Conservation (phyloP, 1,140 invertebrate species). For the Drosophila baimaii region DNA sequence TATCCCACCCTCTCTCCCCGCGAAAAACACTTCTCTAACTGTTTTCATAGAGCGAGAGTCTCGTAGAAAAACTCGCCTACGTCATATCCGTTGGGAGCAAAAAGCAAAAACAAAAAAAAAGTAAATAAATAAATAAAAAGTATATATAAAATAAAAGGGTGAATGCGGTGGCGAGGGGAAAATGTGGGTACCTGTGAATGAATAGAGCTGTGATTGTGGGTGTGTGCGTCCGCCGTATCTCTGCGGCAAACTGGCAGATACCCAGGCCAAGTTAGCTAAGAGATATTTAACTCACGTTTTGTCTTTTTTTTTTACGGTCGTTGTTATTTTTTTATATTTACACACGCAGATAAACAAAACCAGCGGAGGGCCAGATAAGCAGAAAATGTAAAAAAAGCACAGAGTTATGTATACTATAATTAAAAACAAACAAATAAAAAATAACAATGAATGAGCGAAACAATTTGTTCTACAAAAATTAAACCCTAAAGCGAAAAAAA, state of each 20-base stretch:
- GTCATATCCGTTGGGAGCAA: slow-evolving; percentile 58
- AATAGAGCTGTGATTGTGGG: slow-evolving; percentile 37
- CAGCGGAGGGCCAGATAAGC: slow-evolving; percentile 33
- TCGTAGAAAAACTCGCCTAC: slow-evolving; percentile 24
- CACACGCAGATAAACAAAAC: slow-evolving; percentile 48
- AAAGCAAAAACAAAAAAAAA: slow-evolving; percentile 15
- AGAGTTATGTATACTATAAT: slow-evolving; percentile 39
- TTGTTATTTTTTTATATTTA: slow-evolving; percentile 37
- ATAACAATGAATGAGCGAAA: slow-evolving; percentile 32
- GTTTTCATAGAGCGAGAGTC: slow-evolving; percentile 34
- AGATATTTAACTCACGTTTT: slow-evolving; percentile 64
- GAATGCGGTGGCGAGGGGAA: not conserved
- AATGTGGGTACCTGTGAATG: slow-evolving; percentile 49
- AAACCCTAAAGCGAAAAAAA: not conserved
- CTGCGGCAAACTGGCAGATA: slow-evolving; percentile 17
- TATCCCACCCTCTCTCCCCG: not conserved
- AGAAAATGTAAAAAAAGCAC: slow-evolving; percentile 19
- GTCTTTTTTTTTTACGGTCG: slow-evolving; percentile 21
- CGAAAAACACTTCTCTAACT: slow-evolving; percentile 40
- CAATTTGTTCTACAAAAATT: not conserved
- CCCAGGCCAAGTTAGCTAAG: slow-evolving; percentile 41
- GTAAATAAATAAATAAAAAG: slow-evolving; percentile 12
- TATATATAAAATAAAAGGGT: slow-evolving; percentile 16
- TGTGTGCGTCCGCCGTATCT: slow-evolving; percentile 35
- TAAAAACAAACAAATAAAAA: slow-evolving; percentile 54